These are phyloP conservation scores for Thrips palmi DNA, from an alignment of 1,140 invertebrate genomes.

Conservation along the genomic window DNA sequence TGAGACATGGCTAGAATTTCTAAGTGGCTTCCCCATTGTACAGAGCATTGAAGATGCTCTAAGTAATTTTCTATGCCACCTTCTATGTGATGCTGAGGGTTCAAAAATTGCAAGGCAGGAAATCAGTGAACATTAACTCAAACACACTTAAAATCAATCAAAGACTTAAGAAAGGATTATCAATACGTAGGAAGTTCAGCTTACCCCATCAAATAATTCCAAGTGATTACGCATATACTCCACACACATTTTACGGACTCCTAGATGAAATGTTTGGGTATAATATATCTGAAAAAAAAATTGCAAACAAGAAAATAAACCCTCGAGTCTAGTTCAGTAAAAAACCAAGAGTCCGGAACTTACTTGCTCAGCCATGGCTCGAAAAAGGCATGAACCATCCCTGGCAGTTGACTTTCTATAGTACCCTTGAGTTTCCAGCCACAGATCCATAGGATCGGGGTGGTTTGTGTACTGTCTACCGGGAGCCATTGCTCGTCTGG, in stretches of 20 bases:
- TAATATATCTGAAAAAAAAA: conserved; percentile 35
- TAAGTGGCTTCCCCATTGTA: conserved; percentile 42
- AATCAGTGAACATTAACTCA: not conserved
- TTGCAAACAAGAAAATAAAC: conserved; percentile 12
- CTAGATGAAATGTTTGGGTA: conserved; percentile 53
- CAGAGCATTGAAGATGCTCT: conserved; percentile 43
- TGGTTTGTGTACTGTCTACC: too few relatives aligned
- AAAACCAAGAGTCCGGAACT: too few relatives aligned
- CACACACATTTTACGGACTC: conserved; percentile 50
- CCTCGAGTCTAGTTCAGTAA: too few relatives aligned
- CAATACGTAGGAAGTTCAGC: not conserved
- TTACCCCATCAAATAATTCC: conserved; percentile 29
- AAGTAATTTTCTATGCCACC: conserved; percentile 37
- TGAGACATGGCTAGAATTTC: conserved; percentile 52
- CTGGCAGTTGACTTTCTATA: conserved; percentile 65
- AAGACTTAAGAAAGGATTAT: too few relatives aligned
- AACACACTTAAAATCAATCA: too few relatives aligned
- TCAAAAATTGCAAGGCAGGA: not conserved
- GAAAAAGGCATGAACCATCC: conserved; percentile 68
- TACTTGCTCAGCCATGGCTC: conserved; percentile 69
- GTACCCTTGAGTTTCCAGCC: conserved; percentile 53
- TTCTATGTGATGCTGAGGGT: not conserved
- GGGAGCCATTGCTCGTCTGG: too few relatives aligned
- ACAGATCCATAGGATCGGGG: conserved; percentile 40
- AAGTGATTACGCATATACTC: conserved; percentile 43